A percentile compares a stretch with the other conserved stretches of the same genome.
These are phyloP conservation scores for Glossophaga mutica DNA, from an alignment of 2,797 vertebrate species.

Conservation along the genomic window DNA sequence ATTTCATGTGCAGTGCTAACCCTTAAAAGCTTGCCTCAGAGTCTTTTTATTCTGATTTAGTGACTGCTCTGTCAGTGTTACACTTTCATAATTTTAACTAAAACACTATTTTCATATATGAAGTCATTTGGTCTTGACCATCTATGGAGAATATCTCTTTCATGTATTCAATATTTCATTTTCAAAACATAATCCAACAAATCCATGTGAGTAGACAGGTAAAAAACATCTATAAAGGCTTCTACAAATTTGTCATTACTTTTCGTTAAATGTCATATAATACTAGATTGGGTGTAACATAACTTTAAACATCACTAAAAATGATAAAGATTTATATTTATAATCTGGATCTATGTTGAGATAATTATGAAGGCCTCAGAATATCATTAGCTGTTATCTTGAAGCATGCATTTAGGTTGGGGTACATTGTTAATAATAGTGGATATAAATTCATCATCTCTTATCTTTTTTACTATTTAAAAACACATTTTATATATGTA, in stretches of 20 bases:
- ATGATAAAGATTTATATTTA: neutral
- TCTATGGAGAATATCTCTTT: neutral
- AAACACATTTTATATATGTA: neutral
- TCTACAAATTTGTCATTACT: neutral
- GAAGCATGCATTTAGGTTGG: neutral
- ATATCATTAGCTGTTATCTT: neutral
- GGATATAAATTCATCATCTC: neutral
- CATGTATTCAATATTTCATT: neutral
- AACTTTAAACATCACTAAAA: neutral
- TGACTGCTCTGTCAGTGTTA: neutral
- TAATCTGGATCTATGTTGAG: neutral
- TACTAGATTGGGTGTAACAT: neutral
- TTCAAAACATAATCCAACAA: neutral
- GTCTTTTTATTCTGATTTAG: neutral
- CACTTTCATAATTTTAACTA: neutral
- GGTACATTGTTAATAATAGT: neutral
- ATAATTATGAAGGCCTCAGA: neutral
- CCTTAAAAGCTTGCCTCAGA: neutral
- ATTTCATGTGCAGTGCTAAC: neutral
- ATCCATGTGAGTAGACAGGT: neutral
- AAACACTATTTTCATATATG: neutral
- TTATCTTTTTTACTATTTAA: neutral
- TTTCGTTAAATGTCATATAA: conserved; percentile 17
- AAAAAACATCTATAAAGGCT: neutral
- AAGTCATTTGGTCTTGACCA: neutral